Conservation (phyloP, 1,140 invertebrate species). For the Penaeus vannamei region DNA sequence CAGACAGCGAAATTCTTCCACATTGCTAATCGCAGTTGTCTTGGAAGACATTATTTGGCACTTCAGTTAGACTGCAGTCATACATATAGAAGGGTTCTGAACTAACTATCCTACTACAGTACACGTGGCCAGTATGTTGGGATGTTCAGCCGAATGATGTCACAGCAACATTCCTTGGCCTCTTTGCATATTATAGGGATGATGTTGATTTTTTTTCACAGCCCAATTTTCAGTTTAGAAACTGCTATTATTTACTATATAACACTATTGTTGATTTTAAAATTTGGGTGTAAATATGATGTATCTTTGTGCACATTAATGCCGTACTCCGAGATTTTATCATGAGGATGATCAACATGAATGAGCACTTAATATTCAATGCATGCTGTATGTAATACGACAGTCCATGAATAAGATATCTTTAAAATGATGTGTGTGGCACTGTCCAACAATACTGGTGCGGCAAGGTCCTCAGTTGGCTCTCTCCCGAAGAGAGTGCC, state of each 20-base stretch:
- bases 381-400: no score
- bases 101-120: neutral
- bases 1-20: neutral
- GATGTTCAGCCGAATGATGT: neutral
- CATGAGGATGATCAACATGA: no score
- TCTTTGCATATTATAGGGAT: no score
- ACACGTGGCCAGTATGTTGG: slow-evolving; percentile 23
- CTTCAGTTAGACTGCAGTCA: slow-evolving; percentile 8
- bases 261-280: no score
- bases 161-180: no score
- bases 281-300: no score
- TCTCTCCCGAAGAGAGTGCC: slow-evolving; percentile 49
- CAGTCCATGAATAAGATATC: slow-evolving; percentile 6
- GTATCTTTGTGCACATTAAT: no score
- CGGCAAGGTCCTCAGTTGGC: slow-evolving; percentile 31
- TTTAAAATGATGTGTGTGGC: slow-evolving; percentile 25
- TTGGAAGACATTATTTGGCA: slow-evolving; percentile 31
- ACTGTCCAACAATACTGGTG: slow-evolving; percentile 30
- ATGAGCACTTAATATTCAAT: no score
- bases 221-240: no score
- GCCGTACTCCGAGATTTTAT: no score
- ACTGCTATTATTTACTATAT: no score
- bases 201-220: no score
- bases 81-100: neutral
- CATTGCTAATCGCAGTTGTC: slow-evolving; percentile 13